Evolutionary conservation across 2,888 invertebrate genomes (phyloP).

Genomic region (Trichopria drosophilae): DNA sequence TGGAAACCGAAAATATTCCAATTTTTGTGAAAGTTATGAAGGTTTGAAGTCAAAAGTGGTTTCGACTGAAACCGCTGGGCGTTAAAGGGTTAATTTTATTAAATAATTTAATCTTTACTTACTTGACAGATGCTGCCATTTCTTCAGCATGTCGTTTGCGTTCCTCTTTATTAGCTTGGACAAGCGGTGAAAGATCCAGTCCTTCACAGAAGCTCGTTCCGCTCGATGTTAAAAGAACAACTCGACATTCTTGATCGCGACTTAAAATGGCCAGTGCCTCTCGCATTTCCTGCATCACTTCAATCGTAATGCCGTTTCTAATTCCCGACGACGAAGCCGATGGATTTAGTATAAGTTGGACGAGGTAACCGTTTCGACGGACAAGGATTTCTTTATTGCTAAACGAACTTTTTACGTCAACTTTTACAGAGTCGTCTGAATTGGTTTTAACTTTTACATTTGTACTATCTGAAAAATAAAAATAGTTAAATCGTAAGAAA

Average conservation of each 20-base stretch:
- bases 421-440: slow-evolving; percentile 27
- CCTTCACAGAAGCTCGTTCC: slow-evolving; percentile 80
- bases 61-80: too few species aligned
- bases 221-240: slow-evolving; percentile 75
- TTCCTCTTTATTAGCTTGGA: slow-evolving; percentile 65
- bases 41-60: too few species aligned
- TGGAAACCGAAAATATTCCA: too few species aligned
- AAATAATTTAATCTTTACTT: slow-evolving; percentile 47
- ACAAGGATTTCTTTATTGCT: slow-evolving; percentile 63
- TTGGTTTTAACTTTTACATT: slow-evolving; percentile 33
- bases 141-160: slow-evolving; percentile 69
- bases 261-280: slow-evolving; percentile 68
- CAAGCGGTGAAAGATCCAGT: slow-evolving; percentile 73
- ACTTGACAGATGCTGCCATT: slow-evolving; percentile 76
- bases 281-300: slow-evolving; percentile 76
- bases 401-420: slow-evolving; percentile 41
- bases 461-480: slow-evolving; percentile 38
- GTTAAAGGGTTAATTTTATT: too few species aligned
- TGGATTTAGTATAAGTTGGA: slow-evolving; percentile 67
- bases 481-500: neutral
- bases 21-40: too few species aligned
- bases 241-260: slow-evolving; percentile 67
- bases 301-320: slow-evolving; percentile 66
- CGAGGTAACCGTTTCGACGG: slow-evolving; percentile 63
- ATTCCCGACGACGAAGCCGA: slow-evolving; percentile 62